These are phyloP conservation scores for Pyrrhia umbra DNA, from an alignment of 2,888 invertebrate genomes.

Conservation along the genomic window DNA sequence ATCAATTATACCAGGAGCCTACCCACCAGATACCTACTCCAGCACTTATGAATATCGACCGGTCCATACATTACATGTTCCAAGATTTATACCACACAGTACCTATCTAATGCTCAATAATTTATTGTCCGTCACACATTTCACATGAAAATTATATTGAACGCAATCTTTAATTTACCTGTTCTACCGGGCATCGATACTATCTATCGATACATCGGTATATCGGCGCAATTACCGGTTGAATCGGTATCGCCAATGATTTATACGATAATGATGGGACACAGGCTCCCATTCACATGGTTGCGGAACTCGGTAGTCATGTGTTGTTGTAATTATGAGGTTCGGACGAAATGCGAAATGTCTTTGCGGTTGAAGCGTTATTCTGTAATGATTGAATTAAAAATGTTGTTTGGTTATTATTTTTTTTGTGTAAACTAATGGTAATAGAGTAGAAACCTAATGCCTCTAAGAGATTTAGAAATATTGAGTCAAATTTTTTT, in stretches of 20 bases:
- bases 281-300: conserved; percentile 65
- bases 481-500: no score
- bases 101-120: conserved; percentile 64
- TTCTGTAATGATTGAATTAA: conserved; percentile 45
- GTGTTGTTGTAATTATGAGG: conserved; percentile 66
- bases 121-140: conserved; percentile 72
- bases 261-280: conserved; percentile 86
- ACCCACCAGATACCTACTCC: conserved; percentile 39
- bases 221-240: conserved; percentile 70
- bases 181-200: conserved; percentile 64
- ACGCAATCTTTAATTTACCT: conserved; percentile 68
- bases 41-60: conserved; percentile 52
- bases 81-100: conserved; percentile 62
- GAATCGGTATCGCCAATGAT: conserved; percentile 75
- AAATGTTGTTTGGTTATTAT: neutral
- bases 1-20: conserved; percentile 35
- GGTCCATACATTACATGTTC: conserved; percentile 56
- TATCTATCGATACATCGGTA: conserved; percentile 72
- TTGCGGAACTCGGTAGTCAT: conserved; percentile 66
- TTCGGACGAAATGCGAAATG: conserved; percentile 63
- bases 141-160: conserved; percentile 73
- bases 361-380: conserved; percentile 54
- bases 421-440: no score
- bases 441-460: no score
- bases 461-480: no score